A percentile compares a stretch with the other conserved stretches of the same genome.
These are phyloP conservation scores for Meta bourneti DNA, from an alignment of 2,888 invertebrate species.

Conservation along the genomic window DNA sequence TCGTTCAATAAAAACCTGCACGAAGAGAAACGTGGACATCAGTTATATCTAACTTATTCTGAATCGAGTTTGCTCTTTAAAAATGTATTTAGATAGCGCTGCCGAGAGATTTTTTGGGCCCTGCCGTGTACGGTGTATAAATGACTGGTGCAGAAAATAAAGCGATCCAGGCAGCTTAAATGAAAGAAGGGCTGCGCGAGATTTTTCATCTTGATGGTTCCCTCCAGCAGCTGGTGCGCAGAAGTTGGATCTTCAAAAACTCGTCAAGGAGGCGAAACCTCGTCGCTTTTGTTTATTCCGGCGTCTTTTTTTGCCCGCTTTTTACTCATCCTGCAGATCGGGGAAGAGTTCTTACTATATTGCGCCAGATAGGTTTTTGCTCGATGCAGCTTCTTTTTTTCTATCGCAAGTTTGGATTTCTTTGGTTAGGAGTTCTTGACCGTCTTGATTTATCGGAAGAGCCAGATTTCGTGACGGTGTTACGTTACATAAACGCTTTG, in stretches of 20 bases:
- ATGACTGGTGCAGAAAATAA: background rate
- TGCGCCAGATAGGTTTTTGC: background rate
- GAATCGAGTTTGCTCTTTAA: background rate
- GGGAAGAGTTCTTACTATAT: background rate
- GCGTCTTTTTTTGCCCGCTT: background rate
- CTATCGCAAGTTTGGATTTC: background rate
- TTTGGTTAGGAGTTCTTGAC: background rate
- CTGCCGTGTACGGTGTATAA: background rate
- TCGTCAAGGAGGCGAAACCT: constrained; percentile 39
- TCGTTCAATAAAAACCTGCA: no score
- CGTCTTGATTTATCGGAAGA: background rate
- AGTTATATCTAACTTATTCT: background rate
- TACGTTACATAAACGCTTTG: no score
- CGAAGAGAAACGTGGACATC: no score
- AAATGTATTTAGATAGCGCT: background rate
- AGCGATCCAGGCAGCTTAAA: background rate
- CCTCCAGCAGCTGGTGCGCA: constrained; percentile 38
- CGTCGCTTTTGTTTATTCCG: background rate
- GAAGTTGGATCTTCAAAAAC: constrained; percentile 55
- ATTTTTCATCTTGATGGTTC: constrained; percentile 52
- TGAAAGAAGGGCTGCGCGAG: constrained; percentile 10
- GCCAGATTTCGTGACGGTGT: background rate
- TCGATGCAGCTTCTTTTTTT: background rate
- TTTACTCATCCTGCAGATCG: background rate
- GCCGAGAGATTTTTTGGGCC: no score